Evolutionary conservation across 2,113 vertebrate genomes (phyloP).

Genomic region (Thinocorus orbignyianus): DNA sequence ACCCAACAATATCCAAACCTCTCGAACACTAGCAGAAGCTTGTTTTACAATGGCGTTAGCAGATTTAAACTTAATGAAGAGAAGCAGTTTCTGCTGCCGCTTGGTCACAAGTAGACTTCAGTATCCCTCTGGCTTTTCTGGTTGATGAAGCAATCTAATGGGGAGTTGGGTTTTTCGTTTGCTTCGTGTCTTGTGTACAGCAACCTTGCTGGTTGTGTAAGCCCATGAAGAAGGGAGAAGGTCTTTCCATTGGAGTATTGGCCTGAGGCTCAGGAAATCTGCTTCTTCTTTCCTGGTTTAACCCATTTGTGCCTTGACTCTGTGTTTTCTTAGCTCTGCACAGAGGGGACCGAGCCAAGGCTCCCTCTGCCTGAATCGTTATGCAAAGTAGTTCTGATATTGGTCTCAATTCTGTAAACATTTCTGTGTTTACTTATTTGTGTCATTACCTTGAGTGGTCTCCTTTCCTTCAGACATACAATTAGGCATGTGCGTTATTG

Average conservation of each 20-base stretch:
- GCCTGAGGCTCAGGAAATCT: background rate
- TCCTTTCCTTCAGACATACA: background rate
- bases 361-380: background rate
- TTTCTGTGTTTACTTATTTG: background rate
- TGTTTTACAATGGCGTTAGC: background rate
- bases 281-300: background rate
- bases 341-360: background rate
- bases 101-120: no score
- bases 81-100: background rate
- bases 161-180: background rate
- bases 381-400: background rate
- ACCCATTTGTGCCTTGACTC: background rate
- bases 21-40: background rate
- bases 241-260: background rate
- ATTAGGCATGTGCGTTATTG: background rate
- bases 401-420: background rate
- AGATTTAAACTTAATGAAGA: background rate
- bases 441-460: background rate
- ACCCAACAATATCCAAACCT: background rate
- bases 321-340: background rate
- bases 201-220: background rate
- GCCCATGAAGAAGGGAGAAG: accelerated
- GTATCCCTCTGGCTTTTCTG: background rate
- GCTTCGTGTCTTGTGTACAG: background rate
- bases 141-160: no score